These are phyloP conservation scores for Acanthornis magna DNA, from an alignment of 2,797 vertebrate genomes.

Conservation along the genomic window DNA sequence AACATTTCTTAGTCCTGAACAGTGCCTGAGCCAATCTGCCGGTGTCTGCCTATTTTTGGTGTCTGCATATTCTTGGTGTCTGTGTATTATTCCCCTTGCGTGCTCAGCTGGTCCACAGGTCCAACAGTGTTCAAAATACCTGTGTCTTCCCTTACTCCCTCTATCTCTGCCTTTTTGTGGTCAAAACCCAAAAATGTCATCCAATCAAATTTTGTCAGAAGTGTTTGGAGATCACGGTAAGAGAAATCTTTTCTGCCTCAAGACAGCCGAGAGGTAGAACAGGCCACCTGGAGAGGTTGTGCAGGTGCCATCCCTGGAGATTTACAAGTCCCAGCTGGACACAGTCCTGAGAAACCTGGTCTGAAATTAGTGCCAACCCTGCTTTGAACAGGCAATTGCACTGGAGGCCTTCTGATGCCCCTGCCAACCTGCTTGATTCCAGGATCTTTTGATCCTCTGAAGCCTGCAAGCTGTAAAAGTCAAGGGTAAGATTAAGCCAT, in stretches of 20 bases:
- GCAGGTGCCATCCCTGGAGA: background rate
- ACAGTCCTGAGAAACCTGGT: background rate
- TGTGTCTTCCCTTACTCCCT: background rate
- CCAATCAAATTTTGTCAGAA: background rate
- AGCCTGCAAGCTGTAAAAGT: background rate
- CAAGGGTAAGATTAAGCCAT: background rate
- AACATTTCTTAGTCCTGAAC: background rate
- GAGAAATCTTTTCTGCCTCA: background rate
- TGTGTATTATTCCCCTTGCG: background rate
- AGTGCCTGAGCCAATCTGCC: background rate
- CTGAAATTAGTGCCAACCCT: background rate
- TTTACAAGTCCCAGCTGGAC: background rate
- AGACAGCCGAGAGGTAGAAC: rapidly evolving
- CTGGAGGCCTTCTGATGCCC: background rate
- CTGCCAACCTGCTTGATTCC: background rate
- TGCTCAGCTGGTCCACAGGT: background rate
- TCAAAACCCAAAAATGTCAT: background rate
- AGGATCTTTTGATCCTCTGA: background rate
- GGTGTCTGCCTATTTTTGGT: too few relatives aligned
- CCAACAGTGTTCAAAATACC: background rate
- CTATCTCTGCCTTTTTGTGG: background rate
- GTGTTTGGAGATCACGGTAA: rapidly evolving
- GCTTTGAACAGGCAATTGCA: background rate
- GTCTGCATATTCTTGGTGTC: too few relatives aligned
- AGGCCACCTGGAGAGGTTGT: background rate